A percentile compares a stretch with the other conserved stretches of the same genome.
Evolutionary conservation across 2,888 invertebrate species (phyloP).

Genomic region (Sabellastarte sp.): DNA sequence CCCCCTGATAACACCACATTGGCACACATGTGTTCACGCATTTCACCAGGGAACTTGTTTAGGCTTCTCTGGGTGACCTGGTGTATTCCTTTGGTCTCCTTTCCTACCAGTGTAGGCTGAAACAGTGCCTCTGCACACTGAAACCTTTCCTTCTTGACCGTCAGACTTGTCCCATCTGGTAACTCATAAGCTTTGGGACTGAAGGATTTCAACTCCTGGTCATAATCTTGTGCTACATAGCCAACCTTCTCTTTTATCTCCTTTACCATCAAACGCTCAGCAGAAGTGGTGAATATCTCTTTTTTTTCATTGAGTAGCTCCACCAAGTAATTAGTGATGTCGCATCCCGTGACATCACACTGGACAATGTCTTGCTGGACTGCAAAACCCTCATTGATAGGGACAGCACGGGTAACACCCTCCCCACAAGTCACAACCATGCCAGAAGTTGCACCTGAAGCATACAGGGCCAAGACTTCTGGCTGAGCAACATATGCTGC

Average conservation of each 20-base stretch:
- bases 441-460: slow-evolving; percentile 73
- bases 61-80: slow-evolving; percentile 50
- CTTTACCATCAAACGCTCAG: slow-evolving; percentile 87
- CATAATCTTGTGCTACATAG: slow-evolving; percentile 90
- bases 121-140: slow-evolving; percentile 52
- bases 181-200: slow-evolving; percentile 81
- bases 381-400: no score
- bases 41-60: slow-evolving; percentile 57
- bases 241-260: slow-evolving; percentile 93
- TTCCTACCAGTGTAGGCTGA: slow-evolving; percentile 54
- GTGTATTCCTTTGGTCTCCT: slow-evolving; percentile 44
- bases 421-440: slow-evolving; percentile 43
- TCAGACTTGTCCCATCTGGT: slow-evolving; percentile 50
- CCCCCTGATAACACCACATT: slow-evolving; percentile 82
- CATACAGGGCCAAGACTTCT: slow-evolving; percentile 43
- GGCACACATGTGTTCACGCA: slow-evolving; percentile 61
- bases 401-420: slow-evolving; percentile 22
- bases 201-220: slow-evolving; percentile 91
- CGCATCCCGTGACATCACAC: slow-evolving; percentile 27
- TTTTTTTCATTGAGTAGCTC: slow-evolving; percentile 66
- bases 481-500: slow-evolving; percentile 46
- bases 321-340: slow-evolving; percentile 28
- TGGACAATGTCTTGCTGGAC: no score
- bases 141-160: slow-evolving; percentile 53
- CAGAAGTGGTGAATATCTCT: slow-evolving; percentile 54